phyloP scores from a whole-genome alignment of 2,797 vertebrate genomes.

The Dromococcyx pavoninus region DNA sequence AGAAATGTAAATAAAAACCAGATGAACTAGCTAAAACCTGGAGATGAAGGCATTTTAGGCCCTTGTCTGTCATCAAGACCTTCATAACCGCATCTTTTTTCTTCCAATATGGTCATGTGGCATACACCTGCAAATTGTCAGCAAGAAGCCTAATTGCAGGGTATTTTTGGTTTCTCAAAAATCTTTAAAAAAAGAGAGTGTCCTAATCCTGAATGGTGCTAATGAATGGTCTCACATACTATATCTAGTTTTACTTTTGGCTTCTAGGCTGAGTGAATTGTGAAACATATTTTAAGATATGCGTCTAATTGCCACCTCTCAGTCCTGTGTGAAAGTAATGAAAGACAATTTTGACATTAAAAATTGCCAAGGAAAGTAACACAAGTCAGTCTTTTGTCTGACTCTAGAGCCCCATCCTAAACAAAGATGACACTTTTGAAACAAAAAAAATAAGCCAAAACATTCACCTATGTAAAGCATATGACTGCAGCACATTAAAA shows the following conservation, averaged over 20 bases:
- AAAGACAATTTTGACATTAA: neutral
- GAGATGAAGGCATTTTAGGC: constrained; percentile 51
- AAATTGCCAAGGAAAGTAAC: neutral
- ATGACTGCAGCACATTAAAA: neutral
- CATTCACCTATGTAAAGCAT: neutral
- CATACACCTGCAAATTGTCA: constrained; percentile 64
- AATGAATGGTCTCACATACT: neutral
- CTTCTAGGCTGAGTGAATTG: neutral
- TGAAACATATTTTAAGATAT: neutral
- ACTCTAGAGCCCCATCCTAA: neutral
- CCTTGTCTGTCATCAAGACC: constrained; percentile 65
- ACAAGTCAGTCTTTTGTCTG: neutral
- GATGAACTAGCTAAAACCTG: constrained; percentile 20
- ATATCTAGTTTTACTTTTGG: neutral
- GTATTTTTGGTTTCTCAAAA: constrained; percentile 34
- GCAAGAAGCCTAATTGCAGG: constrained; percentile 21
- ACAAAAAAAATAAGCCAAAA: neutral
- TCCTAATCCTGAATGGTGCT: neutral
- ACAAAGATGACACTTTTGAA: neutral
- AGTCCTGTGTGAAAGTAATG: neutral
- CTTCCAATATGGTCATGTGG: constrained; percentile 52
- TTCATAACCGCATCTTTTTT: neutral
- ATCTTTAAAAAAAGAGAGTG: neutral
- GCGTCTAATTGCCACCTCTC: neutral
- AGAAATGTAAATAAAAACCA: constrained; percentile 44